Conservation (phyloP, 2,113 vertebrate genomes). For the Dipodomys merriami region DNA sequence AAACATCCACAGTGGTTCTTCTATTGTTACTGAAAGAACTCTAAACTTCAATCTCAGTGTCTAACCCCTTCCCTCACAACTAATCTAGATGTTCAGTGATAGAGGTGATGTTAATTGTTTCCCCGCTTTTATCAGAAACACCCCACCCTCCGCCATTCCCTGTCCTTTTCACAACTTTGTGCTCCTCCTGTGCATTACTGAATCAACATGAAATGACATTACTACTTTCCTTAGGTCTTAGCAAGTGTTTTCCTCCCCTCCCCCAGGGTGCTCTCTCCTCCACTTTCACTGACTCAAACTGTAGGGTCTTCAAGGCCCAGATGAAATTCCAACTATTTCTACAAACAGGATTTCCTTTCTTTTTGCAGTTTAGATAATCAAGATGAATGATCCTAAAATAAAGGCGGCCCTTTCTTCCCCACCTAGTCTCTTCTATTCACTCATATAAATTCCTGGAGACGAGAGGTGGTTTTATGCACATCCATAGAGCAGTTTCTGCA, state of each 20-base stretch:
- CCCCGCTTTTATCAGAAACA: not conserved
- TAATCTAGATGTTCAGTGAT: not conserved
- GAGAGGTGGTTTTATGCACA: not conserved
- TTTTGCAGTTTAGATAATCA: not conserved
- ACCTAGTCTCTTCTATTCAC: not conserved
- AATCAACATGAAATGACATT: not conserved
- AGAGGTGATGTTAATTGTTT: not conserved
- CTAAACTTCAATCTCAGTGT: not conserved
- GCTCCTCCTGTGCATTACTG: too few species aligned
- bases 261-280: not conserved
- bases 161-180: too few species aligned
- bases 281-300: not conserved
- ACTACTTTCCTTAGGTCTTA: not conserved
- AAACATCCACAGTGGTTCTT: not conserved
- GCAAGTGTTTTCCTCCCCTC: not conserved
- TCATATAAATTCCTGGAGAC: slow-evolving; percentile 19
- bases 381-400: not conserved
- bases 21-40: not conserved
- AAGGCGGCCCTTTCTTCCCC: not conserved
- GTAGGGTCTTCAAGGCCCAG: not conserved
- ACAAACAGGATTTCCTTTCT: not conserved
- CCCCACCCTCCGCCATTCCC: too few species aligned
- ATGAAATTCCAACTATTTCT: not conserved
- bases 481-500: not conserved
- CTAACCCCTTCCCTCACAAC: not conserved